Percentiles rank a stretch among this genome's conserved stretches.
Conservation (phyloP, 2,113 vertebrate species). For the Sylvia atricapilla region DNA sequence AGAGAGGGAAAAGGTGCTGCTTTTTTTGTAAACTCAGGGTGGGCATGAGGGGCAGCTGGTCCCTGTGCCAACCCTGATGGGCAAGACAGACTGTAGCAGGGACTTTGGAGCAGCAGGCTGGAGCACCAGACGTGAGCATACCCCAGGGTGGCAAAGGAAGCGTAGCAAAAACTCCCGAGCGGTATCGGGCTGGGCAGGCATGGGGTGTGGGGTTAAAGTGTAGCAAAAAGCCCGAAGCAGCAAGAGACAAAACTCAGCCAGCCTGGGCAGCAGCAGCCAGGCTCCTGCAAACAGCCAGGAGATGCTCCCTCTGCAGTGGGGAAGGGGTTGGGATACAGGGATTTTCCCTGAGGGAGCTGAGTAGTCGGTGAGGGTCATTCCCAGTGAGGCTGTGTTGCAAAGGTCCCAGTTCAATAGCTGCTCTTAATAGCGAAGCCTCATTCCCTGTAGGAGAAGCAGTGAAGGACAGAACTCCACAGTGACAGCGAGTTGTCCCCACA, state of each 20-base stretch:
- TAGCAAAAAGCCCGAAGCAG: background rate
- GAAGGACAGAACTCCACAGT: accelerated
- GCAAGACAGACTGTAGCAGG: background rate
- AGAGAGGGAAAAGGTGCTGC: background rate
- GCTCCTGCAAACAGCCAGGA: background rate
- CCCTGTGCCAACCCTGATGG: background rate
- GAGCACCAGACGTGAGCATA: background rate
- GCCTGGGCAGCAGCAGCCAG: background rate
- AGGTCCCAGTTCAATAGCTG: background rate
- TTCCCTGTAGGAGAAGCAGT: background rate
- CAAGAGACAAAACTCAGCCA: background rate
- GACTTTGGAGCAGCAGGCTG: background rate
- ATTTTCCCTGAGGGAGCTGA: background rate
- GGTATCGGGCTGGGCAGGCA: accelerated
- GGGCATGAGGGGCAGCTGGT: background rate
- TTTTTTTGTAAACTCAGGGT: background rate
- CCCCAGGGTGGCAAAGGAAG: background rate
- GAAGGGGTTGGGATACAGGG: too few relatives aligned
- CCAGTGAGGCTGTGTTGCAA: background rate
- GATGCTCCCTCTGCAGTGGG: too few relatives aligned
- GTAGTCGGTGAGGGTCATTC: background rate
- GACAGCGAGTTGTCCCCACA: background rate
- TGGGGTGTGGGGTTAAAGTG: accelerated
- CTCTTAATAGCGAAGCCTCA: background rate
- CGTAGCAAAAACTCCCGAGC: background rate